phyloP scores from a whole-genome alignment of 2,888 invertebrate species.

The Meganola albula region DNA sequence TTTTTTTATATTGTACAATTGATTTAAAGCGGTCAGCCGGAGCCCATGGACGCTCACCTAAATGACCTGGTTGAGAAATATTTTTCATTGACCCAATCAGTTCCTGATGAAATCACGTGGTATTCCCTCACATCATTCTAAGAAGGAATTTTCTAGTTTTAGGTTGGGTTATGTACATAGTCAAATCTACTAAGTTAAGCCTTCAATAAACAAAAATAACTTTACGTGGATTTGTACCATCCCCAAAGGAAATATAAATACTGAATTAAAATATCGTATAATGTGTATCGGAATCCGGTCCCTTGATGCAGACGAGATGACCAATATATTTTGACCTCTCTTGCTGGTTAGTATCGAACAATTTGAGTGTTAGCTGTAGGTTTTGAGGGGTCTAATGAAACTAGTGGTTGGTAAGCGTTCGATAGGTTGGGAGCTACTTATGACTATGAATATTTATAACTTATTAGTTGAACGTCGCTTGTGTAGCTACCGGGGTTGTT shows the following conservation, averaged over 20 bases:
- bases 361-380: constrained; percentile 12
- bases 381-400: constrained; percentile 27
- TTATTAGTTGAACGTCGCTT: constrained; percentile 63
- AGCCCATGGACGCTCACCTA: no score
- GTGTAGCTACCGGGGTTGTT: constrained; percentile 50
- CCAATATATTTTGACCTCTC: constrained; percentile 36
- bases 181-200: no score
- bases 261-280: constrained; percentile 69
- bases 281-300: constrained; percentile 64
- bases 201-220: no score
- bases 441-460: constrained; percentile 75
- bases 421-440: constrained; percentile 69
- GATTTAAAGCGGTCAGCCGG: no score
- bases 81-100: no score
- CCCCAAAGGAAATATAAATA: constrained; percentile 68
- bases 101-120: no score
- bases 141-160: no score
- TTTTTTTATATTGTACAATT: no score
- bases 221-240: constrained; percentile 44
- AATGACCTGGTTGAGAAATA: no score
- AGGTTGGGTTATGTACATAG: no score
- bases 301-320: constrained; percentile 41
- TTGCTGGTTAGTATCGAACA: constrained; percentile 11
- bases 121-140: no score
- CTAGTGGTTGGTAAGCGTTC: constrained; percentile 56